These are phyloP conservation scores for Thamnophis sirtalis DNA, from an alignment of 2,113 vertebrate species.

Conservation along the genomic window DNA sequence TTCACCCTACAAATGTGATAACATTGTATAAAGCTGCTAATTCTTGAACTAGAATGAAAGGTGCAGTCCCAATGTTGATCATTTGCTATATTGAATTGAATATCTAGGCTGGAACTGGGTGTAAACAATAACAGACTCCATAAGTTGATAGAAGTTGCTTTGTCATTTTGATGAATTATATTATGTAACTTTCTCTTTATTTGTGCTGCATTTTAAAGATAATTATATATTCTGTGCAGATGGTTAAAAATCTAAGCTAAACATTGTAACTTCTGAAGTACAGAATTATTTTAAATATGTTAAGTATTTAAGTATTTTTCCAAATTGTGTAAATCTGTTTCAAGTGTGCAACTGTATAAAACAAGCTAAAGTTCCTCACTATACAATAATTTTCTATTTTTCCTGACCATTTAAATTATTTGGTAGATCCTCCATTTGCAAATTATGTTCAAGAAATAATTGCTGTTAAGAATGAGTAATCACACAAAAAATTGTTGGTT, in stretches of 20 bases:
- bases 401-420: conserved; percentile 52
- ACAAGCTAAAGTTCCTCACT: conserved; percentile 14
- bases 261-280: conserved; percentile 25
- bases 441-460: conserved; percentile 48
- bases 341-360: conserved; percentile 8
- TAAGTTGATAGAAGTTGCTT: background rate
- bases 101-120: background rate
- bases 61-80: background rate
- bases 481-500: background rate
- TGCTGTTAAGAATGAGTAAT: conserved; percentile 59
- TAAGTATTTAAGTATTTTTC: conserved; percentile 25
- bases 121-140: background rate
- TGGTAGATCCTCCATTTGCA: conserved; percentile 57
- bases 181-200: background rate
- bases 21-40: background rate
- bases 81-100: background rate
- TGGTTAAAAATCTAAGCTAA: background rate
- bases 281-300: background rate
- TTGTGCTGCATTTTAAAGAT: background rate
- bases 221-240: conserved; percentile 19
- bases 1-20: background rate
- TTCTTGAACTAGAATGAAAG: background rate
- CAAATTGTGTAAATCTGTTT: conserved; percentile 13
- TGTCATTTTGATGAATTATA: background rate
- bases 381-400: conserved; percentile 11